A percentile compares a stretch with the other conserved stretches of the same genome.
phyloP scores from a whole-genome alignment of 2,888 invertebrate genomes.

The Tridacna gigas region DNA sequence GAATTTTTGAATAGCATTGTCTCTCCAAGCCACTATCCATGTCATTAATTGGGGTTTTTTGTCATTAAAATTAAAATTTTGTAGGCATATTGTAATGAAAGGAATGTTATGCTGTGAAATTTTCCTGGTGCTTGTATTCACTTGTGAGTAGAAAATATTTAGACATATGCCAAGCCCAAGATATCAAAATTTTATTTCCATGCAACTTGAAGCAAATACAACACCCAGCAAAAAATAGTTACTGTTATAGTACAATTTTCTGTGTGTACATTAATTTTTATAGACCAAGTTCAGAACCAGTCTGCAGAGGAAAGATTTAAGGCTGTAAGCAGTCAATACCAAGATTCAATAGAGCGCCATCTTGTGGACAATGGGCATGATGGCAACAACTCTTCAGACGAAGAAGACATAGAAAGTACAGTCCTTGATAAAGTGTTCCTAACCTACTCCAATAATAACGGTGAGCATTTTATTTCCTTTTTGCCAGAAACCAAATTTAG shows the following conservation, averaged over 20 bases:
- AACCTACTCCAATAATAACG: slow-evolving; percentile 69
- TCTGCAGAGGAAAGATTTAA: slow-evolving; percentile 76
- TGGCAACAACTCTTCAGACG: slow-evolving; percentile 75
- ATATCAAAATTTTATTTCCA: neutral
- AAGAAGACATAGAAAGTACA: slow-evolving; percentile 78
- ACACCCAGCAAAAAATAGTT: neutral
- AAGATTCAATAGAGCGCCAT: slow-evolving; percentile 78
- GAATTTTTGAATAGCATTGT: too few species aligned
- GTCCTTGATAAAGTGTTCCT: slow-evolving; percentile 77
- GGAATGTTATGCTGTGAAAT: too few species aligned
- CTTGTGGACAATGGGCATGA: slow-evolving; percentile 65
- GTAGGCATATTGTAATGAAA: too few species aligned
- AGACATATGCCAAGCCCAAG: neutral
- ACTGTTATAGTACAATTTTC: too few species aligned
- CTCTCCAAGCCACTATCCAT: too few species aligned
- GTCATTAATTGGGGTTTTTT: too few species aligned
- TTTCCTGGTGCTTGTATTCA: neutral
- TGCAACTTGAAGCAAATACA: neutral
- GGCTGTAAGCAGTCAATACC: slow-evolving; percentile 74
- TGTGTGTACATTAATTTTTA: neutral
- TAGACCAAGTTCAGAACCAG: neutral
- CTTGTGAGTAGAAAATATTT: neutral
- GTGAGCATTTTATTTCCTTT: slow-evolving; percentile 22
- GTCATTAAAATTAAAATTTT: too few species aligned
- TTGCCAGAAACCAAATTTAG: neutral